Evolutionary conservation across 2,113 vertebrate species (phyloP), one percentile per base, ranked within the genome.

Genomic region (Hymenochirus boettgeri): DNA sequence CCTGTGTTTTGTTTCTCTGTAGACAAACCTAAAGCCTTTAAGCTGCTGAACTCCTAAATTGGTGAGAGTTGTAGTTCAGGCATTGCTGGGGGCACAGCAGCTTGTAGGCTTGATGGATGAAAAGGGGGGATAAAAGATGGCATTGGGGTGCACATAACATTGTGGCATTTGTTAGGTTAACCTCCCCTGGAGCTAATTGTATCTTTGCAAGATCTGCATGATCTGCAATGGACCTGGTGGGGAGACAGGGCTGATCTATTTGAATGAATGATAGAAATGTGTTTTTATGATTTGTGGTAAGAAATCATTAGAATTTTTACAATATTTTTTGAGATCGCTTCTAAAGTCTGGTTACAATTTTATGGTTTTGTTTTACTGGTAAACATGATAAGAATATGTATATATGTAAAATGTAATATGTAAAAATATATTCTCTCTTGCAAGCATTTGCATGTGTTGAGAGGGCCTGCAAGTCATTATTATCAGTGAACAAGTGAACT

Each of bases 401-500:
- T n/a, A n/a, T n/a, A n/a, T n/a, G n/a, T n/a, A n/a, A n/a, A n/a
- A n/a, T n/a, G n/a, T n/a, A n/a, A n/a, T n/a, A n/a, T n/a, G n/a
- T 39, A 23, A 33, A 46, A 26, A 21, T 59, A 27, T 33, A 3
- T 15, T 52, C 26, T 51, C 11, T 23, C 27, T 51, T 57, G 39
- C n/a, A n/a, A 15, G 39, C 39, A 42, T 17, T 17, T 42, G 39
- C 39, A 42, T n/a, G 39, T 42, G 39, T 15, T 42, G 39, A 17
- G 39, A 42, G 33, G 56, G 47, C 47, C 47, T 48, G 21, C 19
- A 57, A 33, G 9, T 33, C 29, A 25, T 26, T 42, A 42, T 42
- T 42, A 45, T 50, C 19, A 56, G 2, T 19, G 62, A 64, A 64
- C 15, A 48, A 60, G 65, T 69, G 59, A 60, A 69, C 47, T 24